Conservation (phyloP, 1,140 invertebrate species). For the Hylaeus volcanicus region DNA sequence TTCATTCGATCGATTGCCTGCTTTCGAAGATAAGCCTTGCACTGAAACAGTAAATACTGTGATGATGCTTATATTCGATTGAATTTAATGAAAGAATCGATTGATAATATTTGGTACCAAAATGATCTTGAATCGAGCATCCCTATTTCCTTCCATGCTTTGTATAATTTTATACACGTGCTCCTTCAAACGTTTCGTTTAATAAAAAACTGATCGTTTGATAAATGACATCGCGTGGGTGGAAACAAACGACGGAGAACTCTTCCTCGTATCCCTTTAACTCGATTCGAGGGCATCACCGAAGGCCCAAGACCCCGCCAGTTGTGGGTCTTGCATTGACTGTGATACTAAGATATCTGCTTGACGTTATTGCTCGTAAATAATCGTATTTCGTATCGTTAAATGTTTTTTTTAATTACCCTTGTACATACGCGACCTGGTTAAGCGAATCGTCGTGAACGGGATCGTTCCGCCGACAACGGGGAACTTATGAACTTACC, state of each 20-base stretch:
- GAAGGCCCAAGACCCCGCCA: slow-evolving; percentile 28
- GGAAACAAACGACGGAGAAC: background rate
- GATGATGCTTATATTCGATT: too few relatives aligned
- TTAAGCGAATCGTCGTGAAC: background rate
- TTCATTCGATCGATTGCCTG: too few relatives aligned
- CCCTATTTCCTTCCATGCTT: background rate
- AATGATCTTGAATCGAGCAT: too few relatives aligned
- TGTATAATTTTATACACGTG: too few relatives aligned
- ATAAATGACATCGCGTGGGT: background rate
- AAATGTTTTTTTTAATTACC: background rate
- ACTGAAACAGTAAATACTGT: too few relatives aligned
- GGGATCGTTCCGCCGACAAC: background rate
- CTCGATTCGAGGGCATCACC: slow-evolving; percentile 39
- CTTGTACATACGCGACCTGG: slow-evolving; percentile 2
- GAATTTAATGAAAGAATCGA: too few relatives aligned
- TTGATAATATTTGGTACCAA: too few relatives aligned
- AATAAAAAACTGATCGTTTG: background rate
- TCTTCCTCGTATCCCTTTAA: background rate
- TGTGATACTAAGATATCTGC: slow-evolving; percentile 67
- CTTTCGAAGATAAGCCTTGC: too few relatives aligned
- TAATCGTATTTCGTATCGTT: slow-evolving; percentile 52
- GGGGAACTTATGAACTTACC: background rate
- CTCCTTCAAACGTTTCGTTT: slow-evolving; percentile 1
- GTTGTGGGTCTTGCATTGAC: slow-evolving; percentile 55
- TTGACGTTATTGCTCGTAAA: slow-evolving; percentile 54